A percentile compares a stretch with the other conserved stretches of the same genome.
phyloP scores from a whole-genome alignment of 2,888 invertebrate genomes.

The Venustoraphidia nigricollis region DNA sequence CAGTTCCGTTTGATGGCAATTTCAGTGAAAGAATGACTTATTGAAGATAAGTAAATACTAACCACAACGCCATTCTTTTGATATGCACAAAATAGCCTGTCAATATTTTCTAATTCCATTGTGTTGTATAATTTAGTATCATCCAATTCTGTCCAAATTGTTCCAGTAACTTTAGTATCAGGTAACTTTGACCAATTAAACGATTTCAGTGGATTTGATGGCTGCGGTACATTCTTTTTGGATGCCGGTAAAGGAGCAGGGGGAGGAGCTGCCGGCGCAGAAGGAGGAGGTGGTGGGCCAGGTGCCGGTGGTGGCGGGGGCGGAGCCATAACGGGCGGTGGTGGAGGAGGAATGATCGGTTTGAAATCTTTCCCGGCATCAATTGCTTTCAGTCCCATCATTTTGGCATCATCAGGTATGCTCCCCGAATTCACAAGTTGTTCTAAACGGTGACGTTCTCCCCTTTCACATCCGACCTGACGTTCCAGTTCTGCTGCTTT shows the following conservation, averaged over 20 bases:
- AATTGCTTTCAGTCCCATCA: slow-evolving; percentile 29
- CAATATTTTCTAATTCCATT: slow-evolving; percentile 83
- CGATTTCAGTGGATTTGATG: slow-evolving; percentile 83
- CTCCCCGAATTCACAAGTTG: slow-evolving; percentile 79
- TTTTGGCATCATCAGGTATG: slow-evolving; percentile 88
- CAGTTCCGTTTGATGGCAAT: too few relatives aligned
- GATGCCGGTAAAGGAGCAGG: slow-evolving; percentile 37
- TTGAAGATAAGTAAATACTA: slow-evolving; percentile 17
- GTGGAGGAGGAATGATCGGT: slow-evolving; percentile 25
- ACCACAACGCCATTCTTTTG: slow-evolving; percentile 80
- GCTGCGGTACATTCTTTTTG: slow-evolving; percentile 84
- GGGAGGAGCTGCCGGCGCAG: slow-evolving; percentile 41
- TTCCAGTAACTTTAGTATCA: slow-evolving; percentile 79
- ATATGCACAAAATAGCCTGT: slow-evolving; percentile 87
- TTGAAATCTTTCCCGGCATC: slow-evolving; percentile 17
- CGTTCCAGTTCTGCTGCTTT: slow-evolving; percentile 30
- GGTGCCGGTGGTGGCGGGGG: slow-evolving; percentile 43
- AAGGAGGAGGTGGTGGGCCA: slow-evolving; percentile 38
- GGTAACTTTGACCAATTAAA: slow-evolving; percentile 97
- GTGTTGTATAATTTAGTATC: slow-evolving; percentile 83
- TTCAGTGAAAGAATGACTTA: too few relatives aligned
- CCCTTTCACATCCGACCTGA: slow-evolving; percentile 57
- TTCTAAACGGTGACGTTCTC: slow-evolving; percentile 68
- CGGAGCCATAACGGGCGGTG: slow-evolving; percentile 20
- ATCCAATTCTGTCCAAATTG: slow-evolving; percentile 89